Evolutionary conservation across 2,113 vertebrate species (phyloP).

Genomic region (Petaurus breviceps): DNA sequence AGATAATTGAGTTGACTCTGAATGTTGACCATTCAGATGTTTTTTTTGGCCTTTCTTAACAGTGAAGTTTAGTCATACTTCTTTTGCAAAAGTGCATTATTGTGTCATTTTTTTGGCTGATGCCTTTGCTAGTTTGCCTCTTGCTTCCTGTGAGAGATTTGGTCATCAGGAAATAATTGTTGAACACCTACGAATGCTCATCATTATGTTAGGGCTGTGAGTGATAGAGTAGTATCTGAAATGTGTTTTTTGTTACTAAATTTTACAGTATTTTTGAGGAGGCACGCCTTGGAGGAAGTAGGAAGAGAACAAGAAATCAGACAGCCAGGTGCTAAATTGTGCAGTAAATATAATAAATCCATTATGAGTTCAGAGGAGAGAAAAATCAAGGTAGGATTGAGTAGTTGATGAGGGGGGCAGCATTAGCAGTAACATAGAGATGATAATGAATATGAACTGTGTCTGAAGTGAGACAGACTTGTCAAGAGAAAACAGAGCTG

Average conservation of each 20-base stretch:
- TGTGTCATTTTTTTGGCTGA: not conserved
- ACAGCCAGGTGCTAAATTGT: not conserved
- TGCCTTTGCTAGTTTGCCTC: not conserved
- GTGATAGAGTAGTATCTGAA: not conserved
- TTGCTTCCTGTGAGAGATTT: not conserved
- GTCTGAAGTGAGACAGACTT: not conserved
- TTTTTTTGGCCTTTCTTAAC: not conserved
- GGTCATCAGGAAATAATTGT: not conserved
- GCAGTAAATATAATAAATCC: not conserved
- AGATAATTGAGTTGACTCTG: not conserved
- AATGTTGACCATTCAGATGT: not conserved
- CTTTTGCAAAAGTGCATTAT: not conserved
- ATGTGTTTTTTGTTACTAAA: not conserved
- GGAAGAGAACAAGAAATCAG: not conserved
- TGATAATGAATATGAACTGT: not conserved
- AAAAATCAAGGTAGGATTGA: constrained; percentile 12
- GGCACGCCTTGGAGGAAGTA: not conserved
- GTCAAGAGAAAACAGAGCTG: not conserved
- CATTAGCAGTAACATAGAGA: not conserved
- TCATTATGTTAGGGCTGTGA: not conserved
- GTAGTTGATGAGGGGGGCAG: not conserved
- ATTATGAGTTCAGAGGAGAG: constrained; percentile 38
- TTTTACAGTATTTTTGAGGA: not conserved
- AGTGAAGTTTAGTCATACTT: not conserved
- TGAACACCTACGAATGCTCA: not conserved